Conservation (phyloP, 92 coral and sea anemone species). For the Ricordea florida region DNA sequence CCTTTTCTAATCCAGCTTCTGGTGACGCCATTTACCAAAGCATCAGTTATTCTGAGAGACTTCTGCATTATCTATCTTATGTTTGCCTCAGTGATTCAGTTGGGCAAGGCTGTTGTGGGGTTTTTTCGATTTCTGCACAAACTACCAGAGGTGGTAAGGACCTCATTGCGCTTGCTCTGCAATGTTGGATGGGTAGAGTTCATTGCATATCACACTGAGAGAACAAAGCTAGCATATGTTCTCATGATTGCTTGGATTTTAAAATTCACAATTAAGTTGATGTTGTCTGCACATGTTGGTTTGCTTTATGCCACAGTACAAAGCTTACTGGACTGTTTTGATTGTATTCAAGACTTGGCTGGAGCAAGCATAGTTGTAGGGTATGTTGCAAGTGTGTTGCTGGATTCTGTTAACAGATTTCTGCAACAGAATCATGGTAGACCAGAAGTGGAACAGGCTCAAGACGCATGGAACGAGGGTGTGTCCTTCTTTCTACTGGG, state of each 20-base stretch:
- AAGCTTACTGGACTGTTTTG: constrained; percentile 80
- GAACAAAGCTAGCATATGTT: constrained; percentile 65
- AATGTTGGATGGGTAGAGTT: constrained; percentile 80
- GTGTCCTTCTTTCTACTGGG: constrained; percentile 76
- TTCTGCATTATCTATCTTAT: constrained; percentile 50
- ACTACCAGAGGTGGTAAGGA: constrained; percentile 24
- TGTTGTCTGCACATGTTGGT: constrained; percentile 12
- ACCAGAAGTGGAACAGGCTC: constrained; percentile 38
- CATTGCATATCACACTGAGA: constrained; percentile 66
- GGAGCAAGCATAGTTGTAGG: constrained; percentile 82
- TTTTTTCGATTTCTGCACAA: constrained; percentile 9
- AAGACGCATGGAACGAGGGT: constrained; percentile 76
- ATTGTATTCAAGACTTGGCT: constrained; percentile 56
- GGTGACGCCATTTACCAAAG: constrained; percentile 49
- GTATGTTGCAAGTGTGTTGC: constrained; percentile 54
- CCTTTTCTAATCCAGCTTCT: constrained; percentile 71
- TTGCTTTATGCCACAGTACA: constrained; percentile 33
- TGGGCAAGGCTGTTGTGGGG: constrained; percentile 54
- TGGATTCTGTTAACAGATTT: constrained; percentile 29
- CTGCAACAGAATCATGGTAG: constrained; percentile 52
- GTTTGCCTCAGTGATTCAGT: constrained; percentile 29
- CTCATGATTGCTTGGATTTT: constrained; percentile 76
- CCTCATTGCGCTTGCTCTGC: constrained; percentile 56
- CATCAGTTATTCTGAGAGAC: constrained; percentile 42
- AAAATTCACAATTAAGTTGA: constrained; percentile 40